Percentiles rank a stretch among this genome's conserved stretches.
Evolutionary conservation across 92 coral and sea anemone genomes (phyloP).

Genomic region (Parazoanthus atlanticus): DNA sequence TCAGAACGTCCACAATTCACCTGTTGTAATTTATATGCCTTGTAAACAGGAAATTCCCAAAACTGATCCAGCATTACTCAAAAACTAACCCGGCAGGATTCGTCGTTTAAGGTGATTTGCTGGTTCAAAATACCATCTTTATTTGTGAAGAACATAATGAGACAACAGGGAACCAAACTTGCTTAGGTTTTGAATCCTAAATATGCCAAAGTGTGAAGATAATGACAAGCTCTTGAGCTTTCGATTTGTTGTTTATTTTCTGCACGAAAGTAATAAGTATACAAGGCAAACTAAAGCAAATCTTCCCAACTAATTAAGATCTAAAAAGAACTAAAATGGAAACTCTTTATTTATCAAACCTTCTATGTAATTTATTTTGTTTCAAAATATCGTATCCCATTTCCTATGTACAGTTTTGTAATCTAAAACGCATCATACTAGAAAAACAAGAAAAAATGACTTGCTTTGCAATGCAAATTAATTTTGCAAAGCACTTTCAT

Average conservation of each 20-base stretch:
- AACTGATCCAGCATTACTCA: background rate
- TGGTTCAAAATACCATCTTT: background rate
- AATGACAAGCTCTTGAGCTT: too few species aligned
- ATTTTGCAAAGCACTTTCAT: too few species aligned
- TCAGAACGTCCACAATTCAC: background rate
- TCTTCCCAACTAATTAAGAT: background rate
- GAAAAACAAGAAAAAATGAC: background rate
- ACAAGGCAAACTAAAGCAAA: background rate
- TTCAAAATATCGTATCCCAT: background rate
- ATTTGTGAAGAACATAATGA: background rate
- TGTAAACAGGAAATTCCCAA: background rate
- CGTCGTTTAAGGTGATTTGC: background rate
- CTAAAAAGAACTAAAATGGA: background rate
- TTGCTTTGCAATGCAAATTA: too few species aligned
- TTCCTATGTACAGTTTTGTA: background rate
- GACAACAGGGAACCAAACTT: background rate
- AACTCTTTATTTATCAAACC: background rate
- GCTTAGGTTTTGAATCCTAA: background rate
- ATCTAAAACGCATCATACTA: background rate
- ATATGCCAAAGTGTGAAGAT: background rate
- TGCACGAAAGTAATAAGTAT: background rate
- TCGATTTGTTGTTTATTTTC: background rate
- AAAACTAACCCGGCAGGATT: background rate
- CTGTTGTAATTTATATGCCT: background rate
- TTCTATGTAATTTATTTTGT: background rate